Conservation (phyloP, 2,113 vertebrate genomes). For the Eupsittula cactorum region DNA sequence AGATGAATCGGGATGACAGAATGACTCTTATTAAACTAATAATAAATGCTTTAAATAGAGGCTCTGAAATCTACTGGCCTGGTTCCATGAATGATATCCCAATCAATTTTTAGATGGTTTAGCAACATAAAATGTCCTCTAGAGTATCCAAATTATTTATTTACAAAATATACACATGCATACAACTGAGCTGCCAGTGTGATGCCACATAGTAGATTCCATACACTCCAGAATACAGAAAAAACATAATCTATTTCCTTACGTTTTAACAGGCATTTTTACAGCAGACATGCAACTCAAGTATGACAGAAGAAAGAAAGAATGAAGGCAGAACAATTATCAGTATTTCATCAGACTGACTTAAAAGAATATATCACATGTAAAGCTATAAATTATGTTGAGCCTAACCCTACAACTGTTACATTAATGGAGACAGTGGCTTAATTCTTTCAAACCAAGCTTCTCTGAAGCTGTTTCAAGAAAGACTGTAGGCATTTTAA, state of each 20-base stretch:
- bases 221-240: neutral
- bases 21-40: constrained; percentile 59
- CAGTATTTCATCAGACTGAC: constrained; percentile 4
- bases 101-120: constrained; percentile 34
- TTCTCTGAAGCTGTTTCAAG: neutral
- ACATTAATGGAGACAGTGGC: neutral
- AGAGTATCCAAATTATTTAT: constrained; percentile 55
- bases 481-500: neutral
- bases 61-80: constrained; percentile 63
- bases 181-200: constrained; percentile 33
- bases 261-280: neutral
- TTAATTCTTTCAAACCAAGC: neutral
- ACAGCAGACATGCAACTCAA: neutral
- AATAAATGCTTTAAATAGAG: constrained; percentile 66
- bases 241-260: constrained; percentile 1
- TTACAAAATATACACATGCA: constrained; percentile 34
- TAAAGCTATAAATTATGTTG: neutral
- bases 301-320: neutral
- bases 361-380: neutral
- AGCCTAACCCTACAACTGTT: neutral
- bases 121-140: constrained; percentile 61
- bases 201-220: constrained; percentile 14
- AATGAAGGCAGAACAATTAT: neutral
- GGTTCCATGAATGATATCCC: constrained; percentile 25
- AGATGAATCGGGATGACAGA: constrained; percentile 42